These are phyloP conservation scores for Drosophila recens DNA, from an alignment of 2,888 invertebrate species.

Conservation along the genomic window DNA sequence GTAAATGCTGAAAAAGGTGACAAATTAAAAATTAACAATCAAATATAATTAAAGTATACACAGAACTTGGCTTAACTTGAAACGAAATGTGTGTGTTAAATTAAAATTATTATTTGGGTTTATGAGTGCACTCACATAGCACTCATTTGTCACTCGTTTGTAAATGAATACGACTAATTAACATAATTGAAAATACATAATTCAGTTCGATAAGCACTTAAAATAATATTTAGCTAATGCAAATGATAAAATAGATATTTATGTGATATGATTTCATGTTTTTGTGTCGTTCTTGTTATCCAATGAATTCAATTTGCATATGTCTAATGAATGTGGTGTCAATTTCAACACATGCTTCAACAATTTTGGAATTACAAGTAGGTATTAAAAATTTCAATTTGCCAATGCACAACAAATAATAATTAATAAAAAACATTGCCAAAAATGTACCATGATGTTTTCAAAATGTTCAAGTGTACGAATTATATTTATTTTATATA, in stretches of 20 bases:
- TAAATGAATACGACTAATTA: conserved; percentile 40
- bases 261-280: conserved; percentile 18
- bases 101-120: conserved; percentile 15
- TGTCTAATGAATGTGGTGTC: conserved; percentile 61
- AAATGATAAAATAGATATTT: conserved; percentile 24
- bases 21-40: conserved; percentile 62
- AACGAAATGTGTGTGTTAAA: conserved; percentile 20
- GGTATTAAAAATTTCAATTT: conserved; percentile 35
- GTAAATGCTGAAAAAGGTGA: conserved; percentile 66
- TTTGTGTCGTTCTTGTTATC: neutral
- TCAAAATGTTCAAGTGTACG: conserved; percentile 8
- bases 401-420: conserved; percentile 46
- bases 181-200: conserved; percentile 50
- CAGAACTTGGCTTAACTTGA: conserved; percentile 40
- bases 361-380: conserved; percentile 42
- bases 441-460: conserved; percentile 11
- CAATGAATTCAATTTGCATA: conserved; percentile 9
- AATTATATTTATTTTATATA: conserved; percentile 8
- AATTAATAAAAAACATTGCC: conserved; percentile 7
- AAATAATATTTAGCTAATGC: conserved; percentile 37
- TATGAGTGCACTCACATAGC: conserved; percentile 3
- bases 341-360: conserved; percentile 66
- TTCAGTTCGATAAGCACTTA: conserved; percentile 48
- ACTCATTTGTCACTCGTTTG: neutral
- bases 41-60: conserved; percentile 50